Conservation (phyloP, 1,140 invertebrate genomes). For the Eufriesea mexicana region DNA sequence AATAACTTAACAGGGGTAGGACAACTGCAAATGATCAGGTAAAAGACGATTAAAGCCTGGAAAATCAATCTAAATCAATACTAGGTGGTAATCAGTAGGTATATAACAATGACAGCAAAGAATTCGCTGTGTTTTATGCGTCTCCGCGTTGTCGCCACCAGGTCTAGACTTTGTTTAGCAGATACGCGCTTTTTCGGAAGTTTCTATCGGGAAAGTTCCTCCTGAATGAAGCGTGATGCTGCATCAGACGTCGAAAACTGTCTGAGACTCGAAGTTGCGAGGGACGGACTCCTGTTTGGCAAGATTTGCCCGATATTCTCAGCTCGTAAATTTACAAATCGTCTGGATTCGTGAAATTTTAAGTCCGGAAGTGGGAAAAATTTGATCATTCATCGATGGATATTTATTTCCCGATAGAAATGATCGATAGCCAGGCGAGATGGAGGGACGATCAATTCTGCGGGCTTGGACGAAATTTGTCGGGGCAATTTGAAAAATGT, state of each 20-base stretch:
- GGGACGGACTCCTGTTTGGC: background rate
- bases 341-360: background rate
- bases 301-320: no score
- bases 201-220: background rate
- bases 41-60: no score
- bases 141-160: background rate
- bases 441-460: constrained; percentile 10
- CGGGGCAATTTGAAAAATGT: constrained; percentile 24
- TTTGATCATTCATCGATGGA: background rate
- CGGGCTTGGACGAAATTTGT: constrained; percentile 14
- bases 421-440: constrained; percentile 23
- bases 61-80: no score
- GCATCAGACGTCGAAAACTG: background rate
- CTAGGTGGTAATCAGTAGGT: no score
- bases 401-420: background rate
- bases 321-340: no score
- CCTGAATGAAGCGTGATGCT: background rate
- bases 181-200: background rate
- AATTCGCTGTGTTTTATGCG: background rate
- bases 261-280: background rate
- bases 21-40: no score
- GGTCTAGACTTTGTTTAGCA: background rate
- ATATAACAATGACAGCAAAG: no score
- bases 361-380: background rate
- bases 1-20: no score